A percentile compares a stretch with the other conserved stretches of the same genome.
Conservation (phyloP, 2,888 invertebrate species). For the Leucoma salicis region DNA sequence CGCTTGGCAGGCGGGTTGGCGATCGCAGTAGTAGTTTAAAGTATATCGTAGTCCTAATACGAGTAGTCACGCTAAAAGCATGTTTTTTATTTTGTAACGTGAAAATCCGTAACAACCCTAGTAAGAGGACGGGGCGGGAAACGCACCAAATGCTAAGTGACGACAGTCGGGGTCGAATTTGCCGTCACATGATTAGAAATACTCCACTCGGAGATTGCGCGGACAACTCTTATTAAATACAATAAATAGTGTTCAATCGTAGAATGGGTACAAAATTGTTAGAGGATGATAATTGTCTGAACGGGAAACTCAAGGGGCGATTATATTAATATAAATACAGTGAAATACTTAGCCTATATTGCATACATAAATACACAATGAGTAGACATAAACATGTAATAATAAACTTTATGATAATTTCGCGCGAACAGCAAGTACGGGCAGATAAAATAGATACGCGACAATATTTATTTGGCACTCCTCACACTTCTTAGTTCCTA, state of each 20-base stretch:
- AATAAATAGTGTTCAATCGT: neutral
- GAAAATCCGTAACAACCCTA: conserved; percentile 33
- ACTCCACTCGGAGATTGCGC: conserved; percentile 23
- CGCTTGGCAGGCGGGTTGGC: neutral
- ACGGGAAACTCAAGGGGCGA: neutral
- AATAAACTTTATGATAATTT: too few species aligned
- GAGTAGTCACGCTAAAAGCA: too few species aligned
- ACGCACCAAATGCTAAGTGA: conserved; percentile 70
- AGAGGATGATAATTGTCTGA: neutral
- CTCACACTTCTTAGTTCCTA: too few species aligned
- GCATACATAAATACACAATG: too few species aligned
- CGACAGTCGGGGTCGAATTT: conserved; percentile 49
- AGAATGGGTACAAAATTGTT: neutral
- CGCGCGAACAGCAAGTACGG: too few species aligned
- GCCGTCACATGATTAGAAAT: conserved; percentile 65
- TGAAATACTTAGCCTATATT: too few species aligned
- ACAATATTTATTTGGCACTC: too few species aligned
- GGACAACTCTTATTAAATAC: conserved; percentile 4
- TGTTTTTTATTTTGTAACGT: too few species aligned
- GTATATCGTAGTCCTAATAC: too few species aligned
- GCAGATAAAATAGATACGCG: too few species aligned
- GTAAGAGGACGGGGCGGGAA: conserved; percentile 47
- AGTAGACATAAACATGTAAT: too few species aligned
- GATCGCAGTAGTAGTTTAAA: neutral
- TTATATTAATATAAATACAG: too few species aligned